Conservation (phyloP, 35 echinoderm and acorn worm genomes). For the Heliocidaris erythrogramma region DNA sequence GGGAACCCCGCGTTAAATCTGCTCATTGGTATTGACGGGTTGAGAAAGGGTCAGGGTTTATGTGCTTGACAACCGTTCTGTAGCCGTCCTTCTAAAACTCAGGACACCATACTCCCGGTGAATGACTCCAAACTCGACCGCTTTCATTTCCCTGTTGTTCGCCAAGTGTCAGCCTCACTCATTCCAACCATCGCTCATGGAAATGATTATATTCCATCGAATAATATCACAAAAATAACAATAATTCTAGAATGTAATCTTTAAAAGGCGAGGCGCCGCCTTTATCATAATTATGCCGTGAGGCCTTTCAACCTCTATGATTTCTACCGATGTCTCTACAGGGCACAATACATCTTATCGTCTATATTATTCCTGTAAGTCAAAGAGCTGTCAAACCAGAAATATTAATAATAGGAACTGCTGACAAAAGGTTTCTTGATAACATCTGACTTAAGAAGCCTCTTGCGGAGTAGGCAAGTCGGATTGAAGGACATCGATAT, state of each 20-base stretch:
- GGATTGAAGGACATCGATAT: not conserved
- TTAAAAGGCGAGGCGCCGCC: not conserved
- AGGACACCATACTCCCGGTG: not conserved
- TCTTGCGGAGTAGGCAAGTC: not conserved
- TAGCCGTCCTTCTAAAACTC: not conserved
- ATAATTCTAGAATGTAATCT: not conserved
- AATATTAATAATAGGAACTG: slow-evolving; percentile 13
- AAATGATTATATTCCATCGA: not conserved
- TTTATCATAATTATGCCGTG: not conserved
- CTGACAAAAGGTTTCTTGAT: not conserved
- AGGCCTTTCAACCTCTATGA: not conserved
- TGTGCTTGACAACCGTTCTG: not conserved
- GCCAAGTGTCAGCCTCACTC: not conserved
- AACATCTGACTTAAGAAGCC: not conserved
- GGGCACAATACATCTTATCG: not conserved
- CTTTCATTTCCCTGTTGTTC: slow-evolving; percentile 9
- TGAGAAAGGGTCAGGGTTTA: not conserved
- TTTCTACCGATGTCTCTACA: not conserved
- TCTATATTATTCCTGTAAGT: not conserved
- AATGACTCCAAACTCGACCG: not conserved
- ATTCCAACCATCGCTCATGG: not conserved
- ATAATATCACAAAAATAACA: not conserved
- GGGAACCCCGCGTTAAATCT: not conserved
- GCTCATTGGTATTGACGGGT: not conserved
- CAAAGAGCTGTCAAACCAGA: not conserved